A percentile compares a stretch with the other conserved stretches of the same genome.
phyloP scores from a whole-genome alignment of 2,113 vertebrate genomes.

The Trogon melanurus region DNA sequence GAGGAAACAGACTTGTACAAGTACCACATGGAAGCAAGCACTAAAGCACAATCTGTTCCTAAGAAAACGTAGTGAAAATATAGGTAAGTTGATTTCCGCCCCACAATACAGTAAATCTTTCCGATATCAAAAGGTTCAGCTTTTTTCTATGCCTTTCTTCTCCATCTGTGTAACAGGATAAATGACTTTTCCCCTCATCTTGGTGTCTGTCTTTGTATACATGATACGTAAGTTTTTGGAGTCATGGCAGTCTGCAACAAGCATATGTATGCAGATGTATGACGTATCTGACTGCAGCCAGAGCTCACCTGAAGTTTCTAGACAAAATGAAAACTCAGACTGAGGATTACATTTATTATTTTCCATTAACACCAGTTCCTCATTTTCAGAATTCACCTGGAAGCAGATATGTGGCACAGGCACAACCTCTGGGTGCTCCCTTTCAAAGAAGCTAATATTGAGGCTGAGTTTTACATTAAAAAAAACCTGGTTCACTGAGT shows the following conservation, averaged over 20 bases:
- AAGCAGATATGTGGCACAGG: not conserved
- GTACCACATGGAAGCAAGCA: not conserved
- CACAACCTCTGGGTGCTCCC: accelerated
- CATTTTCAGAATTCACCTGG: not conserved
- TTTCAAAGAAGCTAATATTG: not conserved
- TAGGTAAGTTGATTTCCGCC: not conserved
- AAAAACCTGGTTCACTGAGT: not conserved
- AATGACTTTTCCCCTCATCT: not conserved
- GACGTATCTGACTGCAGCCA: not conserved
- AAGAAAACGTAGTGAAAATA: not conserved
- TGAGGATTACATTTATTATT: not conserved
- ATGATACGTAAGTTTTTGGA: not conserved
- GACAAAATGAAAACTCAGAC: not conserved
- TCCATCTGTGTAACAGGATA: not conserved
- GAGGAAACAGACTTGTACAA: not conserved
- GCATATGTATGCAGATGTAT: not conserved
- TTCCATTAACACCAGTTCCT: not conserved
- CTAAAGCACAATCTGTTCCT: not conserved
- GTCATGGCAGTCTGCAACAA: not conserved
- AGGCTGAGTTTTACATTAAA: not conserved
- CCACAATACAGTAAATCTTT: not conserved
- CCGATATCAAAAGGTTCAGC: not conserved
- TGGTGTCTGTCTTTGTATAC: not conserved
- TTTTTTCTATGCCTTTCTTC: not conserved
- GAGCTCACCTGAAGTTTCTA: not conserved